Percentiles rank a stretch among this genome's conserved stretches.
Evolutionary conservation across 2,888 invertebrate species (phyloP).

Genomic region (Chrysina gloriosa): DNA sequence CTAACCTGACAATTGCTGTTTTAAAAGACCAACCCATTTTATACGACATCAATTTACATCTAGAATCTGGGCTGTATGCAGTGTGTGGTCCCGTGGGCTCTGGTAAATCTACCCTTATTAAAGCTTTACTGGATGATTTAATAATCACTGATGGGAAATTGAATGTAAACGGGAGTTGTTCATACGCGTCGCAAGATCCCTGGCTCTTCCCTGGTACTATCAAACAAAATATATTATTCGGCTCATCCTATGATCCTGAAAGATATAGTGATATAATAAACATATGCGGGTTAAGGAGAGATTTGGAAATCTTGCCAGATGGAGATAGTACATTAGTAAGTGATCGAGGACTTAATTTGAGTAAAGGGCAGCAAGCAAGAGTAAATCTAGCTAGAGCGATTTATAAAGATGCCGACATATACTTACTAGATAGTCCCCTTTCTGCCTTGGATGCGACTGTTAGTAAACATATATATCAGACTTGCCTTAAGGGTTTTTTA

Average conservation of each 20-base stretch:
- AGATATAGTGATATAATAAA: conserved; percentile 70
- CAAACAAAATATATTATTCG: conserved; percentile 82
- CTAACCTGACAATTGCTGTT: conserved; percentile 23
- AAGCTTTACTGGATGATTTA: conserved; percentile 75
- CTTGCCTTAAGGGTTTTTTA: conserved; percentile 72
- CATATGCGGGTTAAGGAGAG: conserved; percentile 72
- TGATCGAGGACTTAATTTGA: conserved; percentile 80
- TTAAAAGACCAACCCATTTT: conserved; percentile 27
- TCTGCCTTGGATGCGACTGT: conserved; percentile 82
- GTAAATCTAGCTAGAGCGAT: conserved; percentile 80
- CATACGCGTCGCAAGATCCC: conserved; percentile 71
- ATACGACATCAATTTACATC: conserved; percentile 32
- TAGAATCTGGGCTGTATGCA: conserved; percentile 35
- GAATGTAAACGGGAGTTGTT: conserved; percentile 70
- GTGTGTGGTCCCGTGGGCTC: conserved; percentile 51
- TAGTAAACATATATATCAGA: conserved; percentile 75
- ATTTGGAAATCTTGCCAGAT: conserved; percentile 77
- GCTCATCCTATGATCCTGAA: conserved; percentile 68
- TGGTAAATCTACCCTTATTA: conserved; percentile 69
- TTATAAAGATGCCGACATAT: conserved; percentile 79
- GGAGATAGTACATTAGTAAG: conserved; percentile 82
- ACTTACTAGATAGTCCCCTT: conserved; percentile 81
- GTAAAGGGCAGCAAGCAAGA: conserved; percentile 85
- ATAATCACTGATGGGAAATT: conserved; percentile 72
- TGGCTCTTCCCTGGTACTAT: conserved; percentile 71